Evolutionary conservation across 2,797 vertebrate species (phyloP).

Genomic region (Catamblyrhynchus diadema): DNA sequence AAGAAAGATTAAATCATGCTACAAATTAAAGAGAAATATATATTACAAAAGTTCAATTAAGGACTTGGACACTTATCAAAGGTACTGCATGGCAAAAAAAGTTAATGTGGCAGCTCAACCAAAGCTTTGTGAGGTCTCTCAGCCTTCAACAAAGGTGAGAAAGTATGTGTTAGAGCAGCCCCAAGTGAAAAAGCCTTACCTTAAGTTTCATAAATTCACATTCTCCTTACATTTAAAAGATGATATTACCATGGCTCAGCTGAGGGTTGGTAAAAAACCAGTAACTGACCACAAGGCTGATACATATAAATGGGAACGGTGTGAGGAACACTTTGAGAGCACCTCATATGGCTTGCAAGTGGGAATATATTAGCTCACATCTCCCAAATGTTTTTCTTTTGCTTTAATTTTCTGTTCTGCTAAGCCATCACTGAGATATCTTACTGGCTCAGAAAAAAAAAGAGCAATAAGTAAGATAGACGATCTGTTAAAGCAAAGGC

Average conservation of each 20-base stretch:
- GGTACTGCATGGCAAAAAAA: not conserved
- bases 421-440: not conserved
- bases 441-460: not conserved
- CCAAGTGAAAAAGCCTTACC: not conserved
- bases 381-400: not conserved
- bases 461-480: not conserved
- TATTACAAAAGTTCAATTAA: not conserved
- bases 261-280: not conserved
- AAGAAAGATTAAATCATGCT: not conserved
- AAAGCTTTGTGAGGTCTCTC: not conserved
- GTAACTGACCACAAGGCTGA: not conserved
- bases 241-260: not conserved
- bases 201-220: not conserved
- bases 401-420: slow-evolving; percentile 2
- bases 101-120: not conserved
- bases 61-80: not conserved
- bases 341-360: not conserved
- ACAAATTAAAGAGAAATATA: not conserved
- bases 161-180: not conserved
- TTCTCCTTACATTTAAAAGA: not conserved
- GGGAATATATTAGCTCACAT: not conserved
- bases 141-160: not conserved
- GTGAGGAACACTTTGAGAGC: not conserved
- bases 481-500: not conserved
- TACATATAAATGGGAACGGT: not conserved